Evolutionary conservation across 2,113 vertebrate species (phyloP).

Genomic region (Epinephelus fuscoguttatus): DNA sequence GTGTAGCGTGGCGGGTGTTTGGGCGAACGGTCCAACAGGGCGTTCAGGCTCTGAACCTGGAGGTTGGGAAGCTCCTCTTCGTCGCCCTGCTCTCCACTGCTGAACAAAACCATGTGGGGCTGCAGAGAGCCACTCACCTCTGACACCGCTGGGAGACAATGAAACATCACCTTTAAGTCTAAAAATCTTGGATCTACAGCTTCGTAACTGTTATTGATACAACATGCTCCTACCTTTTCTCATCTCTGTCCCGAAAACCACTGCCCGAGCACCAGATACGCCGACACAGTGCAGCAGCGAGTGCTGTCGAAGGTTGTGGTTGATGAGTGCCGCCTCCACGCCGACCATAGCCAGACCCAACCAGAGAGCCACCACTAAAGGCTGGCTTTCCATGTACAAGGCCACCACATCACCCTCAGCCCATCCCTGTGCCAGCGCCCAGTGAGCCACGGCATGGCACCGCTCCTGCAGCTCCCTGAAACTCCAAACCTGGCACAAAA

Average conservation of each 20-base stretch:
- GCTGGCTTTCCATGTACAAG: conserved; percentile 89
- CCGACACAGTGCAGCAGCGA: conserved; percentile 87
- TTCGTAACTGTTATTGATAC: no score
- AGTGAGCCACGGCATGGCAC: conserved; percentile 87
- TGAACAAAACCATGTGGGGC: conserved; percentile 85
- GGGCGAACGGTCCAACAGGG: conserved; percentile 71
- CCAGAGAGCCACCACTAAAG: conserved; percentile 88
- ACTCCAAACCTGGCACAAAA: conserved; percentile 83
- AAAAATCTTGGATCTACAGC: neutral
- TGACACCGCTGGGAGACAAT: conserved; percentile 71
- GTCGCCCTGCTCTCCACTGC: conserved; percentile 66
- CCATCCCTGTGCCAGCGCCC: conserved; percentile 84
- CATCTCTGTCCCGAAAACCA: conserved; percentile 86
- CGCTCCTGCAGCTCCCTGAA: conserved; percentile 85
- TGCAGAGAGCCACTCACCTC: conserved; percentile 85
- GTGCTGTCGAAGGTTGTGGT: conserved; percentile 87
- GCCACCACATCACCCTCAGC: conserved; percentile 87
- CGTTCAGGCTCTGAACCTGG: conserved; percentile 81
- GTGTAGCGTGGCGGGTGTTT: conserved; percentile 57
- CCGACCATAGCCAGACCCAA: conserved; percentile 90
- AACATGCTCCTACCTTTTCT: conserved; percentile 52
- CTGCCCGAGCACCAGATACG: conserved; percentile 82
- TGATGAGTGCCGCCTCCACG: conserved; percentile 88
- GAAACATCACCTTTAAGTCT: neutral
- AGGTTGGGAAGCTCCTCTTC: conserved; percentile 33